Evolutionary conservation across 2,797 vertebrate species (phyloP).

Genomic region (Phyllotis vaccarum): DNA sequence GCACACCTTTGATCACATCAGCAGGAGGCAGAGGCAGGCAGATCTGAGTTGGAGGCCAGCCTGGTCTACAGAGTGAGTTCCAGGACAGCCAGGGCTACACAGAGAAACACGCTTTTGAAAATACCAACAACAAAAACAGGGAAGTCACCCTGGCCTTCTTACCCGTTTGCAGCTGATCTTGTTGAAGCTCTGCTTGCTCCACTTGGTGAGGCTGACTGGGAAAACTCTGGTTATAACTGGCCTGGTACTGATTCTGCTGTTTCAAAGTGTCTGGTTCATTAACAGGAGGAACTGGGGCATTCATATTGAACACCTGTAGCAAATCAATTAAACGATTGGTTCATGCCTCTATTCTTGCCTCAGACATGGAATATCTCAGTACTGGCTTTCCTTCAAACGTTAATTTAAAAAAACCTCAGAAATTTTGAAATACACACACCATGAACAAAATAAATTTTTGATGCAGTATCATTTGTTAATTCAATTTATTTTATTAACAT

Average conservation of each 20-base stretch:
- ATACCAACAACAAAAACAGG: background rate
- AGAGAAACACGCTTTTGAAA: background rate
- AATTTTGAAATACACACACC: background rate
- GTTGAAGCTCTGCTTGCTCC: constrained; percentile 95
- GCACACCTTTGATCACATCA: background rate
- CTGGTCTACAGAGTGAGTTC: background rate
- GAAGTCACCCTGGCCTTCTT: constrained; percentile 63
- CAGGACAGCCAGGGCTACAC: background rate
- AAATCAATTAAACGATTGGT: constrained; percentile 49
- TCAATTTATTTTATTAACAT: constrained; percentile 1
- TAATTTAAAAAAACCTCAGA: background rate
- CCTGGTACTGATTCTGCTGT: constrained; percentile 94
- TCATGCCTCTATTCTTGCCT: constrained; percentile 8
- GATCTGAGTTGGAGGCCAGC: background rate
- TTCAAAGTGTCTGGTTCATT: constrained; percentile 95
- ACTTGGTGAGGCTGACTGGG: constrained; percentile 92
- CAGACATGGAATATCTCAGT: background rate
- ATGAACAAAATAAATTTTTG: background rate
- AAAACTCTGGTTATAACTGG: constrained; percentile 95
- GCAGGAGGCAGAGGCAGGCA: background rate
- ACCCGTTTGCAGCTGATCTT: constrained; percentile 98
- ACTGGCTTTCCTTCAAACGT: constrained; percentile 34
- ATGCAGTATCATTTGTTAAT: background rate
- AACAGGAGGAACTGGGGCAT: constrained; percentile 96
- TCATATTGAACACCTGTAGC: constrained; percentile 97